Evolutionary conservation across 2,888 invertebrate species (phyloP).

Genomic region (Boloria selene): DNA sequence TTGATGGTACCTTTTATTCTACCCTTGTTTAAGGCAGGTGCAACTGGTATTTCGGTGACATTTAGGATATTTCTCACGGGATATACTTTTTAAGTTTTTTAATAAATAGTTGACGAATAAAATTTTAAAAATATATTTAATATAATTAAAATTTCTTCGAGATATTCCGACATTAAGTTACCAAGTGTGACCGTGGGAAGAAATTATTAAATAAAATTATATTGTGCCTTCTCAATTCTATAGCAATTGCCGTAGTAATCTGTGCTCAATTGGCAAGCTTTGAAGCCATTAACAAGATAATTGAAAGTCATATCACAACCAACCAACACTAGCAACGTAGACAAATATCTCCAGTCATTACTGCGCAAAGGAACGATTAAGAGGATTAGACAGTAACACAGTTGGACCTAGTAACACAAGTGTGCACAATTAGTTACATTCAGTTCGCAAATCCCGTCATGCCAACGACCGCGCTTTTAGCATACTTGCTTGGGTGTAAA

Average conservation of each 20-base stretch:
- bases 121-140: not conserved
- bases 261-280: no score
- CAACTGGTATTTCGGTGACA: constrained; percentile 37
- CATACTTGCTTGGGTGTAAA: constrained; percentile 49
- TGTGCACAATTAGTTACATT: constrained; percentile 48
- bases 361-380: constrained; percentile 7
- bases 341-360: not conserved
- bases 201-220: no score
- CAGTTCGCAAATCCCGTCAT: constrained; percentile 49
- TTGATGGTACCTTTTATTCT: constrained; percentile 35
- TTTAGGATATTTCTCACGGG: constrained; percentile 41
- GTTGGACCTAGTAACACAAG: constrained; percentile 14
- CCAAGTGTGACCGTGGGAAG: no score
- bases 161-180: no score
- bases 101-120: constrained; percentile 12
- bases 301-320: not conserved
- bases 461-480: constrained; percentile 31
- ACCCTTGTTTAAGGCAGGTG: constrained; percentile 40
- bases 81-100: constrained; percentile 23
- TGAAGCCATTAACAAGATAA: not conserved
- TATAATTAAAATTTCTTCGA: not conserved
- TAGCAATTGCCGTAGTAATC: no score
- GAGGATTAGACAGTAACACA: constrained; percentile 22
- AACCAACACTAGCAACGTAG: not conserved
- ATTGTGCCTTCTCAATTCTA: no score